Percentiles rank a stretch among this genome's conserved stretches.
These are phyloP conservation scores for Clarias batrachus DNA, from an alignment of 2,113 vertebrate genomes.

Conservation along the genomic window DNA sequence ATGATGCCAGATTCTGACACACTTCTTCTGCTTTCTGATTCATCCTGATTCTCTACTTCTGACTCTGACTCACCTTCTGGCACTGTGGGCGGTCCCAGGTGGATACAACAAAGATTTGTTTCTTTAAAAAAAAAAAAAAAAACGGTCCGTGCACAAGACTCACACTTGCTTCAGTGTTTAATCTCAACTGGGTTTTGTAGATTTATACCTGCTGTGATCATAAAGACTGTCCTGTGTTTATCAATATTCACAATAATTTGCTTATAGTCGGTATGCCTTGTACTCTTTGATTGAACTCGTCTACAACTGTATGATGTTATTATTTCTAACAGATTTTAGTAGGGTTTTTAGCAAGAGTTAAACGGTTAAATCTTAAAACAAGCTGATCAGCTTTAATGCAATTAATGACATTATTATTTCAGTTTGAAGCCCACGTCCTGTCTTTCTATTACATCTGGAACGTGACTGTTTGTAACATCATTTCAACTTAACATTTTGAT, in stretches of 20 bases:
- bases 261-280: not conserved
- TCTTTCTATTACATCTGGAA: too few relatives aligned
- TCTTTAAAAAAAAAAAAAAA: not conserved
- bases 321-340: not conserved
- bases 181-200: not conserved
- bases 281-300: not conserved
- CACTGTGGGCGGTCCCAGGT: not conserved
- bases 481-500: too few relatives aligned
- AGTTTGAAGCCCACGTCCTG: too few relatives aligned
- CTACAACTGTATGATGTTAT: not conserved
- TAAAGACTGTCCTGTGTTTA: not conserved
- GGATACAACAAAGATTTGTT: not conserved
- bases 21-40: slow-evolving; percentile 14
- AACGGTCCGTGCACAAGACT: not conserved
- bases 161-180: too few relatives aligned
- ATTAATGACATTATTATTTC: too few relatives aligned
- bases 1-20: slow-evolving; percentile 11
- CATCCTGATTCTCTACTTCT: not conserved
- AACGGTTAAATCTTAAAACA: too few relatives aligned
- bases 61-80: slow-evolving; percentile 3
- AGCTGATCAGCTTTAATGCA: too few relatives aligned
- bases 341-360: too few relatives aligned
- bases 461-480: too few relatives aligned
- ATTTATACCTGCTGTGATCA: not conserved
- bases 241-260: not conserved